Conservation (phyloP, 2,113 vertebrate genomes). For the Clarias gariepinus region DNA sequence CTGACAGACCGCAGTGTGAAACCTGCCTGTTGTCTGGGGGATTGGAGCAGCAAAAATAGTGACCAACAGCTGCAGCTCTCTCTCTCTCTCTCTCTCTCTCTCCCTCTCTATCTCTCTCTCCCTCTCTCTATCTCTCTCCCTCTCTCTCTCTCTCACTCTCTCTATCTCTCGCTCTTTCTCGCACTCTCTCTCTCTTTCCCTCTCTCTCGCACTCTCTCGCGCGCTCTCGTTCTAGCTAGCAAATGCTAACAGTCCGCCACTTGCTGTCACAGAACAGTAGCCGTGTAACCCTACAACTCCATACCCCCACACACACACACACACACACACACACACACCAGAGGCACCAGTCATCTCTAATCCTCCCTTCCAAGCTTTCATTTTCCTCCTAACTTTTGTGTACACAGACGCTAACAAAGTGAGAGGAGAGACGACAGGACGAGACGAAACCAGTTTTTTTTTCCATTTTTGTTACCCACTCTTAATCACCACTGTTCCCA, state of each 20-base stretch:
- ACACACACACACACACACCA: background rate
- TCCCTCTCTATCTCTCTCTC: conserved; percentile 1
- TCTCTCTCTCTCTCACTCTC: conserved; percentile 1
- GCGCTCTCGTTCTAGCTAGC: background rate
- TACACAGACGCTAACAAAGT: background rate
- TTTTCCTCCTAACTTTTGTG: background rate
- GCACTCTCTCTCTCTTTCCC: conserved; percentile 1
- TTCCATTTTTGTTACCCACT: background rate
- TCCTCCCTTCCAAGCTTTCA: background rate
- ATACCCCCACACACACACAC: too few species aligned
- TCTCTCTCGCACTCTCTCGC: too few species aligned
- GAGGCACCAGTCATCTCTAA: background rate
- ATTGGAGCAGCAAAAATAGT: conserved; percentile 65
- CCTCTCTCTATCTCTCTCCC: conserved; percentile 6
- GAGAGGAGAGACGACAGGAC: background rate
- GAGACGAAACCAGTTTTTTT: background rate
- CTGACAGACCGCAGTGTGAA: conserved; percentile 57
- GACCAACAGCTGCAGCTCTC: conserved; percentile 58
- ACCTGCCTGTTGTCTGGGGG: conserved; percentile 60
- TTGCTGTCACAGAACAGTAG: too few species aligned
- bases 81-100: background rate
- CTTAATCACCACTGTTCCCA: background rate
- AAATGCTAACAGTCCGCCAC: background rate
- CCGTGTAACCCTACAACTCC: too few species aligned
- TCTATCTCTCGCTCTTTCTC: too few species aligned